These are phyloP conservation scores for Drosophila jambulina DNA, from an alignment of 1,140 invertebrate genomes.

Conservation along the genomic window DNA sequence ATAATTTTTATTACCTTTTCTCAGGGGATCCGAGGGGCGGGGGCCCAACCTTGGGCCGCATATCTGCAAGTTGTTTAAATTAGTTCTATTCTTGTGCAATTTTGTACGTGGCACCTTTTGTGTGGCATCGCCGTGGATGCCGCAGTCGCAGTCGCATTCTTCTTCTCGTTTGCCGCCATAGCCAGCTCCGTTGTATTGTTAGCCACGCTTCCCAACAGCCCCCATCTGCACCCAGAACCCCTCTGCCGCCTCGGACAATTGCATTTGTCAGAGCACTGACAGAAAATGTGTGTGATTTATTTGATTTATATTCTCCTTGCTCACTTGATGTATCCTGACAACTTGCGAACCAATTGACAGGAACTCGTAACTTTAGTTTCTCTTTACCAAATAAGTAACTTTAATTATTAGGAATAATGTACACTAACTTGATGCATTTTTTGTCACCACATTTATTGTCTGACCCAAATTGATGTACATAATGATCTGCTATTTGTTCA, in stretches of 20 bases:
- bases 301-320: background rate
- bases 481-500: background rate
- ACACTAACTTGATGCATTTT: background rate
- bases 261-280: constrained; percentile 40
- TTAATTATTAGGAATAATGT: background rate
- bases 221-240: background rate
- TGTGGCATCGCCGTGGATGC: constrained; percentile 42
- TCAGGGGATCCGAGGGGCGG: background rate
- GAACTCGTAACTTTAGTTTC: background rate
- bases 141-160: constrained; percentile 44
- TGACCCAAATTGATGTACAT: background rate
- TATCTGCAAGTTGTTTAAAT: constrained; percentile 80
- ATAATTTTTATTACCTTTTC: constrained; percentile 71
- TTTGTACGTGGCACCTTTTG: constrained; percentile 80
- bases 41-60: constrained; percentile 27
- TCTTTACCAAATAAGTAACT: too few species aligned
- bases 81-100: constrained; percentile 81
- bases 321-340: background rate
- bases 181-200: constrained; percentile 45
- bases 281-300: background rate
- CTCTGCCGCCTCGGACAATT: constrained; percentile 50
- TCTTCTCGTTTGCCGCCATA: constrained; percentile 2
- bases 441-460: background rate
- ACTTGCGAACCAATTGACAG: too few species aligned
- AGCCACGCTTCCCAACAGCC: constrained; percentile 36